Evolutionary conservation across 2,113 vertebrate genomes (phyloP), one percentile per base, ranked within the genome.

Genomic region (Tachycineta bicolor): DNA sequence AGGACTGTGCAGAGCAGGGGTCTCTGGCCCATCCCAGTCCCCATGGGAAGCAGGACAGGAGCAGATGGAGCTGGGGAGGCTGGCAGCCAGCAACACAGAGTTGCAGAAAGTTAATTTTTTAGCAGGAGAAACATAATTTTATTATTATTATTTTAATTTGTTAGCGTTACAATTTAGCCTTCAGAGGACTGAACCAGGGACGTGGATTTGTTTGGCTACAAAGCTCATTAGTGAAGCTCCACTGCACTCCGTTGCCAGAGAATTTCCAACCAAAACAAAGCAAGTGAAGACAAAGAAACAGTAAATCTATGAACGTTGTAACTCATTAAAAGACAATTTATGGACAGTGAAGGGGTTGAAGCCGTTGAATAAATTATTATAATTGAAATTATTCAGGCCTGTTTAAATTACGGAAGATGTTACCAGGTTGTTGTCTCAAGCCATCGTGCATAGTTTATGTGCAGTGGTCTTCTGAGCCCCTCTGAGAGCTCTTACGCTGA

Each of bases 321-420:
- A 87, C 53, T 92, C 44, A 24, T 87, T 91, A 90, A 86, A 93
- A 85, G 77, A 67, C 87, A 89, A 80, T 95, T 96, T 95, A 76
- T 86, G 76, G 81, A 68, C 81, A 87, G 47, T 12, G 70, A 71
- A 94, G 69, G 50, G 91, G 49, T 65, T 87, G 85, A 55, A 94
- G 33, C 17, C 0, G 0, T 60, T 94, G 73, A 86, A 96, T 93
- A 90, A 93, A 89, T 97, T 93, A 95, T 87, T 94, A 46, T 74
- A 71, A 53, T 44, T 78, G 87, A 69, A 94, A 93, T 89, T 89
- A 90, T 89, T 93, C 82, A 73, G n/a, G 53, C 68, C 39, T 62
- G 34, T 90, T 95, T 94, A 64, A 96, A 91, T 94, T 89, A 75
- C 50, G 58, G 88, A 91, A 90, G 89, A 87, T 71, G 73, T 31